Evolutionary conservation across 2,113 vertebrate species (phyloP), one percentile per base, ranked within the genome.

Genomic region (Rissa tridactyla): DNA sequence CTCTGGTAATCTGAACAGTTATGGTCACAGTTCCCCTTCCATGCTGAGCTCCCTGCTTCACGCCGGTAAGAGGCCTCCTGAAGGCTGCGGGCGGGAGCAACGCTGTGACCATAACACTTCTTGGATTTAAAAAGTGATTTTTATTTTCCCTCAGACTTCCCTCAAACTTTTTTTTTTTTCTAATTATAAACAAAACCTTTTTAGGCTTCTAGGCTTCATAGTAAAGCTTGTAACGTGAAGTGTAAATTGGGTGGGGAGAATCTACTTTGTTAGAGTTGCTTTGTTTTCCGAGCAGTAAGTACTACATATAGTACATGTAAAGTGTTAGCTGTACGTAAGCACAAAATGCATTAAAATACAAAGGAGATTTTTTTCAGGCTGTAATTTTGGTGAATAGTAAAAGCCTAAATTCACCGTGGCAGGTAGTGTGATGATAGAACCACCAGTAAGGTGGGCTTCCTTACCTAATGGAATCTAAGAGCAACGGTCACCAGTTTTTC

Each of bases 161-260:
- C 96, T 96, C 58, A 94, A 97, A 97, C 83, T 5, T 23, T 92
- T 94, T 96, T 90, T 98, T 98, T 98, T 98, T 93, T 98, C 98
- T 98, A 98, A 98, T 98, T 98, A 97, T 98, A 98, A 98, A 97
- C 97, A 97, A 97, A 98, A 98, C 97, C 98, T 98, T 98, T 96
- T 98, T 98, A 98, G 92, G 97, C 98, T 96, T 98, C 98, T 98
- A 98, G 98, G 97, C 98, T 98, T 99, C 98, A 98, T 98, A 98
- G 98, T 98, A 98, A 98, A 98, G 98, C 98, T 97, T 98, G 97
- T 98, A 96, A 98, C 96, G 97, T 98, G 97, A 97, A 96, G 91
- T 98, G 96, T 98, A 98, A 98, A 97, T 97, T 97, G 98, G 97
- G 96, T 98, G 95, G 96, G 96, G 98, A 97, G 97, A 98, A 95